Evolutionary conservation across 2,888 invertebrate species (phyloP).

Genomic region (Acronicta psi): DNA sequence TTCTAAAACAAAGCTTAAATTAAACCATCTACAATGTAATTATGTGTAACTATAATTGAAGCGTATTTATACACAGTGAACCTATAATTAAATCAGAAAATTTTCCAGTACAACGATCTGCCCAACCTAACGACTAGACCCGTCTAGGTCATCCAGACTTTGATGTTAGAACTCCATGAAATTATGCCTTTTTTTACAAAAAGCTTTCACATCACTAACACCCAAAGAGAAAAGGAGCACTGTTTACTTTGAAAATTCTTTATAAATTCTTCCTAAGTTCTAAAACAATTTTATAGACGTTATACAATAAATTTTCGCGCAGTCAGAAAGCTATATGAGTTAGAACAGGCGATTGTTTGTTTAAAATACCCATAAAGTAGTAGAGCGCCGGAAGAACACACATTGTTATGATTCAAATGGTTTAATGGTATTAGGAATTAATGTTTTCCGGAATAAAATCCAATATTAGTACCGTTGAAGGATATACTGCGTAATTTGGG

Average conservation of each 20-base stretch:
- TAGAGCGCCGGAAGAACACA: constrained; percentile 44
- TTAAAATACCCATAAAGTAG: constrained; percentile 42
- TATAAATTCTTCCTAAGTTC: constrained; percentile 37
- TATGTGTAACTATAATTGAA: constrained; percentile 4
- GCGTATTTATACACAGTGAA: not conserved
- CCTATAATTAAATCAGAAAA: constrained; percentile 8
- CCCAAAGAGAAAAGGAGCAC: constrained; percentile 13
- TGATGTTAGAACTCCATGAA: constrained; percentile 40
- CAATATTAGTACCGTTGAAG: constrained; percentile 50
- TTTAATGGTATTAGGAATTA: constrained; percentile 50
- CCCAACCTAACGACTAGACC: constrained; percentile 9
- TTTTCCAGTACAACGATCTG: constrained; percentile 8
- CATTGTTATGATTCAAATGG: constrained; percentile 50
- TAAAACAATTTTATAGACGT: constrained; percentile 46
- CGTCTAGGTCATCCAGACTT: constrained; percentile 19
- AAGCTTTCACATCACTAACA: constrained; percentile 24
- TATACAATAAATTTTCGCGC: constrained; percentile 44
- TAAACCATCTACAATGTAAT: not conserved
- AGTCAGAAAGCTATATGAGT: constrained; percentile 32
- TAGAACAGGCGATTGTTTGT: constrained; percentile 49
- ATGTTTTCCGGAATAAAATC: constrained; percentile 56
- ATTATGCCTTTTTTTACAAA: constrained; percentile 35
- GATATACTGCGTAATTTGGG: constrained; percentile 47
- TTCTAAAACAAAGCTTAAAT: constrained; percentile 7
- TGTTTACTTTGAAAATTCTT: constrained; percentile 48